These are phyloP conservation scores for Heliconius melpomene DNA, from an alignment of 1,140 invertebrate species.

Conservation along the genomic window DNA sequence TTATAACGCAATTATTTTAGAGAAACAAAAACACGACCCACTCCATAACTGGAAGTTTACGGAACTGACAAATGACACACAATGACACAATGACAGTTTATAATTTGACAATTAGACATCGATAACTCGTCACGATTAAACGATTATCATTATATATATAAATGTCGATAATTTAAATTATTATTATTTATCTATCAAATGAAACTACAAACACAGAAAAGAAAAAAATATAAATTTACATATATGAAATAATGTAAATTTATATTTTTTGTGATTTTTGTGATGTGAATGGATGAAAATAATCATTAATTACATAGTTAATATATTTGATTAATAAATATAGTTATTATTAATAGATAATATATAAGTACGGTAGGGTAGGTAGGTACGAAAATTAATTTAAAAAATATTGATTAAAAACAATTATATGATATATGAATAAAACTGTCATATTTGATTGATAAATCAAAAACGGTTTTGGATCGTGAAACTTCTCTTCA, in stretches of 20 bases:
- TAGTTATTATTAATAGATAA: not conserved
- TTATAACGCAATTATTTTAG: slow-evolving; percentile 35
- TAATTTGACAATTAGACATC: slow-evolving; percentile 4
- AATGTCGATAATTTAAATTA: not conserved
- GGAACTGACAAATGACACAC: slow-evolving; percentile 28
- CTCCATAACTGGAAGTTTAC: slow-evolving; percentile 31
- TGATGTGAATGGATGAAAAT: too few species aligned
- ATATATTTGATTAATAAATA: not conserved
- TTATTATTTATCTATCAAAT: too few species aligned
- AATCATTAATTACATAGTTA: not conserved
- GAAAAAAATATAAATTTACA: too few species aligned
- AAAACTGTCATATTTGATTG: not conserved
- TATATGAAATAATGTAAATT: too few species aligned
- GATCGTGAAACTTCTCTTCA: not conserved
- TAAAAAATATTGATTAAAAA: too few species aligned
- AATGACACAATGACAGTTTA: slow-evolving; percentile 13
- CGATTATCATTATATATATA: not conserved
- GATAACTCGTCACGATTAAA: not conserved
- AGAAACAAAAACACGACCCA: slow-evolving; percentile 28
- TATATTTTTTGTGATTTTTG: too few species aligned
- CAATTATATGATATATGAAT: not conserved
- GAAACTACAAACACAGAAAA: too few species aligned
- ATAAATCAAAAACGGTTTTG: not conserved
- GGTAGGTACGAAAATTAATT: too few species aligned
- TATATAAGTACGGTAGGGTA: not conserved